A percentile compares a stretch with the other conserved stretches of the same genome.
Evolutionary conservation across 2,797 vertebrate species (phyloP).

Genomic region (Pangasius mekongensis): DNA sequence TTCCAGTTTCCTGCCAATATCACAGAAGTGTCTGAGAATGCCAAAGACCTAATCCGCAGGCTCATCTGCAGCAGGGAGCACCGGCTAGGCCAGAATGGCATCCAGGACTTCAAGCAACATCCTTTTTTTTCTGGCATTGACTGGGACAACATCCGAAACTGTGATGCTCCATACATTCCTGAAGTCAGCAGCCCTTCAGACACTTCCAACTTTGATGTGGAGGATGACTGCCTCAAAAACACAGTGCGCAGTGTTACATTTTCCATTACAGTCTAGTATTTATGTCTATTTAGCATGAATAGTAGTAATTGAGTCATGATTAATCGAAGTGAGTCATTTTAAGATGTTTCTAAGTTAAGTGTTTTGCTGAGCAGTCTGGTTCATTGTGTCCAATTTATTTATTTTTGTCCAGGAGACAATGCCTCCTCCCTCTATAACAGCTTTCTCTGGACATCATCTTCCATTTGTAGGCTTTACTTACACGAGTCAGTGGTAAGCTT

Average conservation of each 20-base stretch:
- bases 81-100: conserved; percentile 94
- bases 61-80: conserved; percentile 97
- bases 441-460: conserved; percentile 97
- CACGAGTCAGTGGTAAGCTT: conserved; percentile 95
- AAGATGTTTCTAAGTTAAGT: background rate
- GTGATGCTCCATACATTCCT: conserved; percentile 97
- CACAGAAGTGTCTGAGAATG: conserved; percentile 92
- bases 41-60: conserved; percentile 93
- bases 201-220: conserved; percentile 98
- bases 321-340: background rate
- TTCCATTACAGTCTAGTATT: background rate
- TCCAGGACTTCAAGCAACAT: conserved; percentile 96
- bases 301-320: background rate
- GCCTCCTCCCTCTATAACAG: conserved; percentile 94
- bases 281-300: background rate
- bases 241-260: conserved; percentile 76
- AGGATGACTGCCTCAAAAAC: conserved; percentile 98
- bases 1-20: conserved; percentile 96
- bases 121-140: conserved; percentile 91
- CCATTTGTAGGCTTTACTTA: conserved; percentile 98
- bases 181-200: conserved; percentile 99
- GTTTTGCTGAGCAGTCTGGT: background rate
- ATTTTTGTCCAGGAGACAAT: conserved; percentile 86
- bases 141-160: conserved; percentile 94
- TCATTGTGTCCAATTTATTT: conserved; percentile 2